Percentiles rank a stretch among this genome's conserved stretches.
phyloP scores from a whole-genome alignment of 2,797 vertebrate genomes.

The Emys orbicularis region DNA sequence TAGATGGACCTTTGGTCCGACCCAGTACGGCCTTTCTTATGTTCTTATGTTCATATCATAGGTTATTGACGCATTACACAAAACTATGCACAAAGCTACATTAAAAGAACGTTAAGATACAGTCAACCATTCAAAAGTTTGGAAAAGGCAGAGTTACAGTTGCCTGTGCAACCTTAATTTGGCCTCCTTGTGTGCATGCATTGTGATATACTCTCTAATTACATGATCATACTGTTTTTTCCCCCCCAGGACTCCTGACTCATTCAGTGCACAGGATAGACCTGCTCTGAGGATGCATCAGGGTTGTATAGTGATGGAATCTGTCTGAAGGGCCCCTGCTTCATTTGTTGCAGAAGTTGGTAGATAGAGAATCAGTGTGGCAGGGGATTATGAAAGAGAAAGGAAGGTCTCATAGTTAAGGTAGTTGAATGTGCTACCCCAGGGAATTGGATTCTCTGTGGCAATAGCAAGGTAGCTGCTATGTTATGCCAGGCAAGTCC shows the following conservation, averaged over 20 bases:
- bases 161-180: neutral
- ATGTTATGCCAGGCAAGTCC: neutral
- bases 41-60: no score
- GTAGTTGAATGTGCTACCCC: neutral
- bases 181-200: neutral
- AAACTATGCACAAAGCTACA: neutral
- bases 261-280: neutral
- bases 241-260: neutral
- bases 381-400: neutral
- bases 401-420: neutral
- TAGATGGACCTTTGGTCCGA: no score
- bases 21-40: no score
- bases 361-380: neutral
- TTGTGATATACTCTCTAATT: neutral
- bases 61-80: neutral
- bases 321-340: neutral
- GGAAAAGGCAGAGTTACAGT: neutral
- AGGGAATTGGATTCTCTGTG: neutral
- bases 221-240: neutral
- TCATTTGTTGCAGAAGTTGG: neutral
- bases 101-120: neutral
- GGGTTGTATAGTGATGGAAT: rapidly evolving
- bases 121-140: neutral
- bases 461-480: neutral
- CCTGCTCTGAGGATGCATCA: neutral